Conservation (phyloP, 2,797 vertebrate genomes). For the Miichthys miiuy region DNA sequence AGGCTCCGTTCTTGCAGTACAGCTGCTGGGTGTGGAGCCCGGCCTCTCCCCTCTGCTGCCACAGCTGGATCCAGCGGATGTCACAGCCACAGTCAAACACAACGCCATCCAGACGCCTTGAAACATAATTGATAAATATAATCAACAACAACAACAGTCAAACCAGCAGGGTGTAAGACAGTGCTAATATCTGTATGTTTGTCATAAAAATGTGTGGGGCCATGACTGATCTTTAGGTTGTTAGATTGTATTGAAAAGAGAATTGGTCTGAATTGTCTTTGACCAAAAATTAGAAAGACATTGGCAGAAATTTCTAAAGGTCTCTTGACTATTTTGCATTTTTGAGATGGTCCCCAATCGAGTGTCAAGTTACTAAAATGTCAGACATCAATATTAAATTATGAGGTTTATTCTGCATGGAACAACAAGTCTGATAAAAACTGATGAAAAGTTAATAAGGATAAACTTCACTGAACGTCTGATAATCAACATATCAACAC, state of each 20-base stretch:
- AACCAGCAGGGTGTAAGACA: background rate
- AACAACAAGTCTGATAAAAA: background rate
- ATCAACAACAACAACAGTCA: conserved; percentile 8
- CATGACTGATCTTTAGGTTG: background rate
- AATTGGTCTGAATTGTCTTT: background rate
- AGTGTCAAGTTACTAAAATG: background rate
- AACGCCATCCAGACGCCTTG: conserved; percentile 93
- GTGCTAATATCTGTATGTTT: background rate
- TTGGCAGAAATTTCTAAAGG: background rate
- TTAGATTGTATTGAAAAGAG: background rate
- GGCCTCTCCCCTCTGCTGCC: conserved; percentile 94
- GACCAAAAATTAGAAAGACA: background rate
- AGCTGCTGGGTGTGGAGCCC: conserved; percentile 91
- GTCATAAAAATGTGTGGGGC: background rate
- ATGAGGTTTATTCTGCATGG: background rate
- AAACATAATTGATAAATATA: conserved; percentile 27
- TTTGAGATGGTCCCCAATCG: background rate
- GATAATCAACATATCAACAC: background rate
- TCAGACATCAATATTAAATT: background rate
- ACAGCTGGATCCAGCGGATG: conserved; percentile 99
- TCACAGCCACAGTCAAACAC: conserved; percentile 96
- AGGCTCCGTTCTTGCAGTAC: conserved; percentile 90
- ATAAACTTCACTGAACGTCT: background rate
- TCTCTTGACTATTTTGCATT: background rate
- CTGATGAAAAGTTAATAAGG: background rate